Conservation (phyloP, 2,797 vertebrate species). For the Echeneis naucrates region DNA sequence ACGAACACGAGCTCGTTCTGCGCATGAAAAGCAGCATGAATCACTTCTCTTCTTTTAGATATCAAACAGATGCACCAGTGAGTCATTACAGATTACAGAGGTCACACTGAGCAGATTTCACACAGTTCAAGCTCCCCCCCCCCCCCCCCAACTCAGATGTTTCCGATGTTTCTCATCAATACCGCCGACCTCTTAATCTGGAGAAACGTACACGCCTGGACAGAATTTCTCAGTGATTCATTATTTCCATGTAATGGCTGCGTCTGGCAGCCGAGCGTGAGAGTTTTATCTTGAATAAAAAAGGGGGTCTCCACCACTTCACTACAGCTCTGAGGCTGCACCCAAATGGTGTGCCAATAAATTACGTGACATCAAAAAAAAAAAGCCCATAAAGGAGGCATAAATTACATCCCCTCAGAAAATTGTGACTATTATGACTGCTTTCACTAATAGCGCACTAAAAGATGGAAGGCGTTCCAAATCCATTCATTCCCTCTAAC, state of each 20-base stretch:
- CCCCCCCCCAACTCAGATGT: conserved; percentile 63
- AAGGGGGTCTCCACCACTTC: conserved; percentile 70
- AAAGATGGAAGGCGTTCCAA: conserved; percentile 81
- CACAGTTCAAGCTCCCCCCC: conserved; percentile 62
- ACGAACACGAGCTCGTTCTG: conserved; percentile 10
- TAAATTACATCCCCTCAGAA: conserved; percentile 84
- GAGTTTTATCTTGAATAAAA: conserved; percentile 82
- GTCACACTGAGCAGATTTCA: conserved; percentile 46
- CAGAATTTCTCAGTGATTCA: conserved; percentile 71
- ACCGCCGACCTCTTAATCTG: conserved; percentile 48
- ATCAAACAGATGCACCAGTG: conserved; percentile 46
- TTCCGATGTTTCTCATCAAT: conserved; percentile 62
- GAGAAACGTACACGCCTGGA: conserved; percentile 58
- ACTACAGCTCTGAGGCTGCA: conserved; percentile 60
- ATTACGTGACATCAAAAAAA: conserved; percentile 84
- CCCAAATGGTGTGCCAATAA: conserved; percentile 77
- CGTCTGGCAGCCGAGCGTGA: conserved; percentile 74
- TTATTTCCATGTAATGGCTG: conserved; percentile 80
- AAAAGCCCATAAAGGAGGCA: conserved; percentile 78
- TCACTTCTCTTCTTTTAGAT: conserved; percentile 3
- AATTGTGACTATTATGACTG: conserved; percentile 80
- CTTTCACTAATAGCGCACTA: conserved; percentile 84
- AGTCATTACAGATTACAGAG: conserved; percentile 33
- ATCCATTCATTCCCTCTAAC: conserved; percentile 78
- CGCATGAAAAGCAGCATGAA: conserved; percentile 8